Evolutionary conservation across 37 sponge, comb jelly and placozoan genomes (phyloP).

Genomic region (Crambe crambe): DNA sequence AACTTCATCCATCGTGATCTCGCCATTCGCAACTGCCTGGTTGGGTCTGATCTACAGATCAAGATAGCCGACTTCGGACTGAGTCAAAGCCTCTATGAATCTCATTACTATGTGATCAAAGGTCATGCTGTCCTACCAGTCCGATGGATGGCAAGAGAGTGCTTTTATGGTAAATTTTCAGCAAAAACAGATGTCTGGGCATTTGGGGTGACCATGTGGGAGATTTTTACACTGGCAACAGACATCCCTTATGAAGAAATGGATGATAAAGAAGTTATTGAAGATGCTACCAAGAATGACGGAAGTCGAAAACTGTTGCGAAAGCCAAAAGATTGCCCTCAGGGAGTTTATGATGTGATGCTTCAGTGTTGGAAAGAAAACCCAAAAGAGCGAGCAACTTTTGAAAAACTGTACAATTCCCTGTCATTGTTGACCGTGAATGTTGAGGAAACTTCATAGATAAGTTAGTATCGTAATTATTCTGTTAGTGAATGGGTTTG

Average conservation of each 20-base stretch:
- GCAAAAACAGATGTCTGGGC: conserved; percentile 83
- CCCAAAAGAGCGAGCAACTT: conserved; percentile 13
- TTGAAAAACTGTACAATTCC: conserved; percentile 29
- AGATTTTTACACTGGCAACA: conserved; percentile 71
- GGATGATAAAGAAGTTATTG: conserved; percentile 72
- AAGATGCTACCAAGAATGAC: conserved; percentile 50
- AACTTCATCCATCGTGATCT: conserved; percentile 69
- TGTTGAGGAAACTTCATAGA: too few species aligned
- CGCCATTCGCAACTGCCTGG: conserved; percentile 73
- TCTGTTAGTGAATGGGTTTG: too few species aligned
- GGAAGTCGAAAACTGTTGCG: conserved; percentile 51
- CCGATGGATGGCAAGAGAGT: conserved; percentile 86
- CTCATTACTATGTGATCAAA: conserved; percentile 57
- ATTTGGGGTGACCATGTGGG: conserved; percentile 86
- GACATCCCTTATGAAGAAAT: conserved; percentile 58
- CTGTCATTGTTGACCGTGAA: not conserved
- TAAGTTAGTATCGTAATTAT: too few species aligned
- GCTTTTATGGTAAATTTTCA: conserved; percentile 84
- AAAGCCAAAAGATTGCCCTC: conserved; percentile 23
- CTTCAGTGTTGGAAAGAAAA: conserved; percentile 49
- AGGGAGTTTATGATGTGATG: conserved; percentile 63
- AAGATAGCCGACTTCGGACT: conserved; percentile 87
- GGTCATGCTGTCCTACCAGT: conserved; percentile 59
- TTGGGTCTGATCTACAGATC: conserved; percentile 47
- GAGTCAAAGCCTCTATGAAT: conserved; percentile 67